These are phyloP conservation scores for Drosophila willistoni DNA, from an alignment of 1,140 invertebrate species.

Conservation along the genomic window DNA sequence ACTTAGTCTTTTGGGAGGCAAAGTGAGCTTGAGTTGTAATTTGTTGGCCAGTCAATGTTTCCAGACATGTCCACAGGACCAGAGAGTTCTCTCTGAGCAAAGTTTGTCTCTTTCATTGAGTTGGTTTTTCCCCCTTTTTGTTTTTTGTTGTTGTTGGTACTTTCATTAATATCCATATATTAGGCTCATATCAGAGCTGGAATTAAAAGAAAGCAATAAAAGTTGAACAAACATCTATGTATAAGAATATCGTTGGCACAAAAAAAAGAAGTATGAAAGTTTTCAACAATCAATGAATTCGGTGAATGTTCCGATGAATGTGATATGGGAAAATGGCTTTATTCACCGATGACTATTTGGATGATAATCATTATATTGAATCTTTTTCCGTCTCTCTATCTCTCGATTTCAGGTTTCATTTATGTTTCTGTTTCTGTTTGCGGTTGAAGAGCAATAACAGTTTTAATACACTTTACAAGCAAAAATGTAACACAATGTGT, in stretches of 20 bases:
- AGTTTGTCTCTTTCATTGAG: too few species aligned
- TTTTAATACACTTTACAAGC: neutral
- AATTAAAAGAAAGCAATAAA: neutral
- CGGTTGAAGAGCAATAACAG: slow-evolving; percentile 8
- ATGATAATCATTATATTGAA: neutral
- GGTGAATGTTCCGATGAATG: neutral
- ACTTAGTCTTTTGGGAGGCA: neutral
- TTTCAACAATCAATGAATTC: neutral
- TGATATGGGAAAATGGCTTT: neutral
- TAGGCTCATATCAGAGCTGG: neutral
- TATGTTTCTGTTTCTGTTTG: slow-evolving; percentile 16
- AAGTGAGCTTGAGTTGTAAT: neutral
- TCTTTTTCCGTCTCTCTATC: neutral
- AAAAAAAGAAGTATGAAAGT: neutral
- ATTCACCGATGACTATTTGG: neutral
- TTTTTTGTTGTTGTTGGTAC: too few species aligned
- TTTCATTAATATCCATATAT: too few species aligned
- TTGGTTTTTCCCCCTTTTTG: too few species aligned
- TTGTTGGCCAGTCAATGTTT: slow-evolving; percentile 3
- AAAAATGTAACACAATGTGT: neutral
- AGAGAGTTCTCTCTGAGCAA: too few species aligned
- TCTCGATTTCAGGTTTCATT: neutral
- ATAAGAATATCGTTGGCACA: neutral
- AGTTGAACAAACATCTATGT: neutral
- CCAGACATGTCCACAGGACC: neutral